Base-by-base conservation (phyloP, 2,888 invertebrate genomes). In the Perizoma affinitatum region DNA sequence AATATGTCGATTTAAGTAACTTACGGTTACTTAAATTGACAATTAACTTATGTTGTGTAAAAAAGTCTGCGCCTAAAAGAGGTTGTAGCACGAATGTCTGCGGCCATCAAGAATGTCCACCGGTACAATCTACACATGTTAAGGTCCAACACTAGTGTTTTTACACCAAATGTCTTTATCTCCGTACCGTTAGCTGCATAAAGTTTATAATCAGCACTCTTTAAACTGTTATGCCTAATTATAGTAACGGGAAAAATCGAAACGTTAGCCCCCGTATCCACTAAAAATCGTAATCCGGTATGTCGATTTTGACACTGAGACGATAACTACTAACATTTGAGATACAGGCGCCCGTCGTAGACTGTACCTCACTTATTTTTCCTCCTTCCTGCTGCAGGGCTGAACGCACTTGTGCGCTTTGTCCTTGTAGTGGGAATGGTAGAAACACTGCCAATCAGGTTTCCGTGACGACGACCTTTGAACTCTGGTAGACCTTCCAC, bases 51-150 rank as follows among this genome's bases (percentile, higher is more conserved):
- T 67, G 58, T 11, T 69, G 42, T 0, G 11, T 54, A 46, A 73
- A 64, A 61, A 74, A 73, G 56, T 76, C 74, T 6, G 73, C 76
- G 0, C 73, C 73, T 4, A 74, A n/a, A 8, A 73, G 73, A 4
- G 71, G 69, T 47, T 68, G 68, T 6, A 74, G 40, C 0, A 73
- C 54, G n/a, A n/a, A n/a, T n/a, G n/a, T n/a, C n/a, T n/a, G n/a
- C n/a, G n/a, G n/a, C n/a, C n/a, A n/a, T n/a, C n/a, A n/a, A n/a
- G 36, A 75, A 72, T 8, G 34, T 65, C 72, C 73, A 76, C 4
- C 43, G 22, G 51, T 63, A 74, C 6, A 61, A 43, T 34, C 73
- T 48, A 11, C 72, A 54, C 55, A 73, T 61, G 6, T 62, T 65
- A 36, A 74, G 62, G 35, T 70, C 54, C 52, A 75, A 48, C 0